Percentiles rank a stretch among this genome's conserved stretches.
Evolutionary conservation across 2,888 invertebrate species (phyloP).

Genomic region (Clivina fossor): DNA sequence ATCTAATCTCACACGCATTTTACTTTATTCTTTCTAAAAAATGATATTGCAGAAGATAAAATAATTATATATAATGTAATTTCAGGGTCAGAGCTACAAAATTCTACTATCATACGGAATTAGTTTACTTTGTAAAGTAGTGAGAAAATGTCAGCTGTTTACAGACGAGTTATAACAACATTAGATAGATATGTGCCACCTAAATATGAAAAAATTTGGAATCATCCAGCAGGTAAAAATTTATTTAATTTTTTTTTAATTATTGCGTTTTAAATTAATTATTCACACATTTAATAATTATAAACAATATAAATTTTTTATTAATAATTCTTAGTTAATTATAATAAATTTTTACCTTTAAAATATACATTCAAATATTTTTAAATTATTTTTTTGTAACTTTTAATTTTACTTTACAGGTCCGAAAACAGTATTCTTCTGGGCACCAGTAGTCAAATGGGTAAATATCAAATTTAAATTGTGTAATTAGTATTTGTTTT

Average conservation of each 20-base stretch:
- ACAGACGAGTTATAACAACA: slow-evolving; percentile 5
- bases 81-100: slow-evolving; percentile 22
- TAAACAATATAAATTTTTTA: too few relatives aligned
- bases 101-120: too few relatives aligned
- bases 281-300: too few relatives aligned
- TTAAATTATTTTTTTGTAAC: background rate
- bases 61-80: too few relatives aligned
- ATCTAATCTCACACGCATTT: too few relatives aligned
- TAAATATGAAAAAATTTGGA: slow-evolving; percentile 22
- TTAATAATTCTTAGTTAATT: too few relatives aligned
- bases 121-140: too few relatives aligned
- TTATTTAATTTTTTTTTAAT: background rate
- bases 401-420: slow-evolving; percentile 17
- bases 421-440: slow-evolving; percentile 34
- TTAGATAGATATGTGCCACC: slow-evolving; percentile 20
- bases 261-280: too few relatives aligned
- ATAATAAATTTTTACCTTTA: background rate
- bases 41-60: too few relatives aligned
- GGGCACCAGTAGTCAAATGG: slow-evolving; percentile 89
- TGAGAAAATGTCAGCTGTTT: slow-evolving; percentile 12
- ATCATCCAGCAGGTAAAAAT: slow-evolving; percentile 20
- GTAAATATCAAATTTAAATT: slow-evolving; percentile 61
- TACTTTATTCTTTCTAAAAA: too few relatives aligned
- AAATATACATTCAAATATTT: background rate
- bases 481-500: background rate